These are phyloP conservation scores for Apamea epomidion DNA, from an alignment of 2,888 invertebrate genomes.

Conservation along the genomic window DNA sequence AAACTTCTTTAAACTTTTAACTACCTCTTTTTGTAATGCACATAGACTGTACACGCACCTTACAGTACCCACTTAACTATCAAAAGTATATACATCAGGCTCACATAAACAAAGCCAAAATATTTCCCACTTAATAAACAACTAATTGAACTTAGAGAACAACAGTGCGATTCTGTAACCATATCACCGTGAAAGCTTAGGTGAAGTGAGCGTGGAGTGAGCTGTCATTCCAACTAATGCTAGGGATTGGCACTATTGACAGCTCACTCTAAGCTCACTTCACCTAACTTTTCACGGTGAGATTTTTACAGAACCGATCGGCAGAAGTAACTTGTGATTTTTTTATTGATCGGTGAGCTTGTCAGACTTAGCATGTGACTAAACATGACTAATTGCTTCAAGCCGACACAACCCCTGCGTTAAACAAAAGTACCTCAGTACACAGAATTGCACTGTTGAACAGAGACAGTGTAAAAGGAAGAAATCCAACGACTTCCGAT, in stretches of 20 bases:
- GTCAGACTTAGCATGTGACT: background rate
- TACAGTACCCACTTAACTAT: background rate
- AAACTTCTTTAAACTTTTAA: constrained; percentile 53
- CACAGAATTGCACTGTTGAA: constrained; percentile 69
- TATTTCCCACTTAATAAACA: background rate
- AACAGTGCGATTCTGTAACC: no score
- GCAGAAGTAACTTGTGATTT: background rate
- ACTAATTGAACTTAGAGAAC: background rate
- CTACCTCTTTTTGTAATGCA: constrained; percentile 30
- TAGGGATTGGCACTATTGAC: no score
- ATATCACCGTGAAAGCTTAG: no score
- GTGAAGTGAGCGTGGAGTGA: no score
- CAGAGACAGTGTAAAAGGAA: constrained; percentile 79
- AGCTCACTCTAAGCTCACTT: no score
- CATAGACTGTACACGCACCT: background rate
- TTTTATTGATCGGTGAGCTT: background rate
- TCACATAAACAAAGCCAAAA: background rate
- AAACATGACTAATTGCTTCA: constrained; percentile 17
- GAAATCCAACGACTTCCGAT: constrained; percentile 84
- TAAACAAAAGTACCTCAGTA: constrained; percentile 56
- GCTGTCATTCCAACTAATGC: no score
- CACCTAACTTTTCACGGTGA: no score
- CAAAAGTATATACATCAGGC: background rate
- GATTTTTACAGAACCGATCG: no score
- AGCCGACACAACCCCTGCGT: constrained; percentile 7